Percentiles rank a stretch among this genome's conserved stretches.
phyloP scores from a whole-genome alignment of 2,113 vertebrate species.

The Daboia siamensis region DNA sequence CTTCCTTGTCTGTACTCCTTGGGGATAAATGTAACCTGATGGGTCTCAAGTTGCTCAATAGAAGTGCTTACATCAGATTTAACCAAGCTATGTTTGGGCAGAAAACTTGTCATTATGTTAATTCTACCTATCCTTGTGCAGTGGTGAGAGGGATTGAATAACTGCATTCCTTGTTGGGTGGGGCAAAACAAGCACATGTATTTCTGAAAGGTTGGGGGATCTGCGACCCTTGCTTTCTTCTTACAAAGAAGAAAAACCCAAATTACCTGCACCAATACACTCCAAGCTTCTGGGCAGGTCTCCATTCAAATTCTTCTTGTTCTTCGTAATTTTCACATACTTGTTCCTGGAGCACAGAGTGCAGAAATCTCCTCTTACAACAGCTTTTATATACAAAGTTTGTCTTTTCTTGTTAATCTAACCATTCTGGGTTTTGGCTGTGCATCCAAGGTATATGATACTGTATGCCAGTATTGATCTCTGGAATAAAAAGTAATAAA shows the following conservation, averaged over 20 bases:
- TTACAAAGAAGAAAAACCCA: neutral
- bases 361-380: conserved; percentile 14
- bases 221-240: conserved; percentile 25
- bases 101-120: conserved; percentile 41
- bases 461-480: neutral
- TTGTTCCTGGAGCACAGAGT: conserved; percentile 2
- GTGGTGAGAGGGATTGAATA: conserved; percentile 24
- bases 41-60: conserved; percentile 32
- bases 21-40: conserved; percentile 34
- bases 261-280: neutral
- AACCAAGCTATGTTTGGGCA: conserved; percentile 31
- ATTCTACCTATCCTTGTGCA: conserved; percentile 31
- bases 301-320: neutral
- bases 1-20: conserved; percentile 28
- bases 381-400: neutral
- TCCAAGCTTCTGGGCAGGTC: neutral
- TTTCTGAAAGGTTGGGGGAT: neutral
- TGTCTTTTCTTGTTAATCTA: conserved; percentile 7
- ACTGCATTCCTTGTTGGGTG: conserved; percentile 35
- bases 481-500: neutral
- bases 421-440: neutral
- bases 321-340: neutral
- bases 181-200: neutral
- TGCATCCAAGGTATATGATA: neutral
- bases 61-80: conserved; percentile 32